Percentiles rank a stretch among this genome's conserved stretches.
Conservation (phyloP, 2,888 invertebrate species). For the Watsonalla cultraria region DNA sequence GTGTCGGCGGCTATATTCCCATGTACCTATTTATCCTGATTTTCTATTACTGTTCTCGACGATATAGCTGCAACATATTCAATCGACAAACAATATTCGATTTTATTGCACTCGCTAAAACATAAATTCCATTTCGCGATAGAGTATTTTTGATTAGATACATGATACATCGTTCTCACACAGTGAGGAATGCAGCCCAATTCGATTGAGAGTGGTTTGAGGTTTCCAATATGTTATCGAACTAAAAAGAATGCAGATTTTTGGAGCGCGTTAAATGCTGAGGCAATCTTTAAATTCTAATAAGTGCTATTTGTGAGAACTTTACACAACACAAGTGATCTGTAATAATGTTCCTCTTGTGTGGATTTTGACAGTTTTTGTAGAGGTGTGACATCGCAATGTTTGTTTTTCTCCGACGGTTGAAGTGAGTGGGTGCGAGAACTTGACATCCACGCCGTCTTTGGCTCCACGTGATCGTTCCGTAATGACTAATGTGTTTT, state of each 20-base stretch:
- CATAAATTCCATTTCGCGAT: constrained; percentile 12
- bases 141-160: constrained; percentile 26
- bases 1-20: neutral
- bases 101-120: constrained; percentile 12
- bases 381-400: constrained; percentile 34
- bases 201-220: neutral
- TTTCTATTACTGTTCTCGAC: neutral
- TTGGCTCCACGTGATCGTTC: constrained; percentile 12
- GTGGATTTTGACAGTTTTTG: constrained; percentile 12
- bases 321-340: too few species aligned
- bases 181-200: neutral
- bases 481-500: constrained; percentile 47
- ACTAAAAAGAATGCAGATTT: neutral
- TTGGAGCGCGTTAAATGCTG: neutral
- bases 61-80: neutral
- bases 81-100: neutral
- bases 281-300: too few species aligned
- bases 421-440: constrained; percentile 37
- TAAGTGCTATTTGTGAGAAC: too few species aligned
- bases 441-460: constrained; percentile 21
- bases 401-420: constrained; percentile 34
- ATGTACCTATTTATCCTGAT: neutral
- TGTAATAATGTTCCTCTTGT: neutral
- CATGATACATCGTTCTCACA: constrained; percentile 8
- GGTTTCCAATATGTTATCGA: neutral